Conservation (phyloP, 2,888 invertebrate species). For the Polymixis flavicincta region DNA sequence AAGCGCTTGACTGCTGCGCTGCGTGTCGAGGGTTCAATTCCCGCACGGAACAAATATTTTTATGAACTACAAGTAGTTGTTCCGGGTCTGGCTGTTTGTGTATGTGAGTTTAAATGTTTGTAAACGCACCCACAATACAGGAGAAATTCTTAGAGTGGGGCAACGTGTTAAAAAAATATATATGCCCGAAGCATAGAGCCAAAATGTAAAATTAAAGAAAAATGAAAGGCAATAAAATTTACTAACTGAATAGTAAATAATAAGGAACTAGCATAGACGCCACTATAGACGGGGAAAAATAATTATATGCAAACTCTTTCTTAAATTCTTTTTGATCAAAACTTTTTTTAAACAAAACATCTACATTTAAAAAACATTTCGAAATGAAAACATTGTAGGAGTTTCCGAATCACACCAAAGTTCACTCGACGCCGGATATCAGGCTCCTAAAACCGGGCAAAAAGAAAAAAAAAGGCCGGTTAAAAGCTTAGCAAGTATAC, state of each 20-base stretch:
- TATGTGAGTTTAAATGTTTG: too few species aligned
- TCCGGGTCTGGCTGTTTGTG: too few species aligned
- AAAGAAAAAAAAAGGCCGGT: constrained; percentile 34
- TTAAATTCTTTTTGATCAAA: background rate
- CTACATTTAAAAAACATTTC: constrained; percentile 1
- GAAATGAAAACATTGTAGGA: constrained; percentile 23
- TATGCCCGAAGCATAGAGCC: too few species aligned
- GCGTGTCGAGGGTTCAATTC: too few species aligned
- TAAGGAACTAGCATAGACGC: background rate
- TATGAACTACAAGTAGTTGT: too few species aligned
- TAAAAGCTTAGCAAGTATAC: constrained; percentile 61
- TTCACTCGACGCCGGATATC: constrained; percentile 37
- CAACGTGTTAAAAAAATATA: too few species aligned
- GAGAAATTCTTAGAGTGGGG: too few species aligned
- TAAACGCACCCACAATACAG: too few species aligned
- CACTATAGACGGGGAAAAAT: background rate
- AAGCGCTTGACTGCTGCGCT: too few species aligned
- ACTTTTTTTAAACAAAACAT: background rate
- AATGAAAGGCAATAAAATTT: too few species aligned
- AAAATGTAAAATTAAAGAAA: too few species aligned
- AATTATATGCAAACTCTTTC: background rate
- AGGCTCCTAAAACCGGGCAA: constrained; percentile 46
- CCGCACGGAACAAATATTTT: too few species aligned
- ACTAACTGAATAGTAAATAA: background rate
- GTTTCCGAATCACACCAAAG: constrained; percentile 38